phyloP scores from a whole-genome alignment of 2,888 invertebrate species.

The Corbicula japonica region DNA sequence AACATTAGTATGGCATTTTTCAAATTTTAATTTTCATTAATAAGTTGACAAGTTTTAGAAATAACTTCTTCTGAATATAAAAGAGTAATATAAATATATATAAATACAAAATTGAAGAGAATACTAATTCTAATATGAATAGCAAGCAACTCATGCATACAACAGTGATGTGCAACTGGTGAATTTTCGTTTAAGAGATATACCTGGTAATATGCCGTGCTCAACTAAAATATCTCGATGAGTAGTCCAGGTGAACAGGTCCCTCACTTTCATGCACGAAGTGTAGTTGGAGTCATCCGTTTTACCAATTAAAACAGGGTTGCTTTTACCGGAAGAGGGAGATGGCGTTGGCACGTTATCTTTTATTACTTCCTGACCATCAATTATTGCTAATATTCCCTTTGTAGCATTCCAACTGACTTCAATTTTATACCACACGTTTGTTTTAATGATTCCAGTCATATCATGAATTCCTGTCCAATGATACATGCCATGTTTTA shows the following conservation, averaged over 20 bases:
- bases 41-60: too few species aligned
- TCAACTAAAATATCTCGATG: conserved; percentile 64
- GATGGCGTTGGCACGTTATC: conserved; percentile 40
- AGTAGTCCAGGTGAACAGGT: conserved; percentile 71
- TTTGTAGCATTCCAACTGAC: conserved; percentile 64
- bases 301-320: conserved; percentile 68
- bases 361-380: conserved; percentile 61
- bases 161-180: too few species aligned
- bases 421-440: conserved; percentile 66
- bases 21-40: too few species aligned
- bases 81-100: too few species aligned
- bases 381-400: conserved; percentile 62
- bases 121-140: too few species aligned
- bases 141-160: too few species aligned
- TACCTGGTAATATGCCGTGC: conserved; percentile 60
- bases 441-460: conserved; percentile 35
- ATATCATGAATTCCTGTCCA: conserved; percentile 62
- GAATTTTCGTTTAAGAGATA: too few species aligned
- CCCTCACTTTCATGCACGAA: conserved; percentile 64
- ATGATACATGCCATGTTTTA: conserved; percentile 63
- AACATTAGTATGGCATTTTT: too few species aligned
- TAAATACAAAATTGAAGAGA: too few species aligned
- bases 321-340: conserved; percentile 45
- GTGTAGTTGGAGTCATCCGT: conserved; percentile 60
- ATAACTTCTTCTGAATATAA: too few species aligned